These are phyloP conservation scores for Limnothrissa miodon DNA, from an alignment of 2,113 vertebrate genomes.

Conservation along the genomic window DNA sequence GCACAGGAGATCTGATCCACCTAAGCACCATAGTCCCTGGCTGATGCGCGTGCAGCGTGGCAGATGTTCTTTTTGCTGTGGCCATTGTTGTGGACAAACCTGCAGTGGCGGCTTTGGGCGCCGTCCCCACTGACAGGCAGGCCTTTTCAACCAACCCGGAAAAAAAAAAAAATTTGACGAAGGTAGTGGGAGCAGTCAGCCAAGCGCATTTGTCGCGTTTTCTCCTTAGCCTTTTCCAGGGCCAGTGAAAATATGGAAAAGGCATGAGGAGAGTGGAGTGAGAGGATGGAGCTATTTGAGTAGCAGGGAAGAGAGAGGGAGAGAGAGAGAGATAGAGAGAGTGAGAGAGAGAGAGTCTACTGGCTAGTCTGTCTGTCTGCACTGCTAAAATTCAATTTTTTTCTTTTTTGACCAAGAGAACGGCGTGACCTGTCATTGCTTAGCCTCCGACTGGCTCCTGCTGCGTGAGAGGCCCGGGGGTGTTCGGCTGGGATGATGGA, in stretches of 20 bases:
- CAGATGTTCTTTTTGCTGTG: not conserved
- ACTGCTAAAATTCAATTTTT: not conserved
- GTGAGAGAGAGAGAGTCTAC: not conserved
- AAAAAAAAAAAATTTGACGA: not conserved
- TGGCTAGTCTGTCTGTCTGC: not conserved
- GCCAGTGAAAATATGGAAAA: not conserved
- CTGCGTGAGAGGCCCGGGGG: not conserved
- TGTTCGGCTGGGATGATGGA: not conserved
- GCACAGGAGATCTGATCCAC: slow-evolving; percentile 44
- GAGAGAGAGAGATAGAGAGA: not conserved
- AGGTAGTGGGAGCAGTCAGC: not conserved
- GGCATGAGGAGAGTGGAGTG: not conserved
- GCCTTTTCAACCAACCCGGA: not conserved
- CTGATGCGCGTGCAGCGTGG: slow-evolving; percentile 14
- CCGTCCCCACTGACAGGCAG: not conserved
- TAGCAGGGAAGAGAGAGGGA: not conserved
- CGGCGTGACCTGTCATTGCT: not conserved
- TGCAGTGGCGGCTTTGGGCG: not conserved
- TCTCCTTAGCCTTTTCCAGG: not conserved
- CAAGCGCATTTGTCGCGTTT: not conserved
- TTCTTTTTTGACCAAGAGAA: not conserved
- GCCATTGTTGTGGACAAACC: not conserved
- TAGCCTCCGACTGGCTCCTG: not conserved
- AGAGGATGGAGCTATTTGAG: not conserved
- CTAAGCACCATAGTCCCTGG: slow-evolving; percentile 26